phyloP scores from a whole-genome alignment of 2,113 vertebrate genomes.

The Plecturocebus donacophilus region DNA sequence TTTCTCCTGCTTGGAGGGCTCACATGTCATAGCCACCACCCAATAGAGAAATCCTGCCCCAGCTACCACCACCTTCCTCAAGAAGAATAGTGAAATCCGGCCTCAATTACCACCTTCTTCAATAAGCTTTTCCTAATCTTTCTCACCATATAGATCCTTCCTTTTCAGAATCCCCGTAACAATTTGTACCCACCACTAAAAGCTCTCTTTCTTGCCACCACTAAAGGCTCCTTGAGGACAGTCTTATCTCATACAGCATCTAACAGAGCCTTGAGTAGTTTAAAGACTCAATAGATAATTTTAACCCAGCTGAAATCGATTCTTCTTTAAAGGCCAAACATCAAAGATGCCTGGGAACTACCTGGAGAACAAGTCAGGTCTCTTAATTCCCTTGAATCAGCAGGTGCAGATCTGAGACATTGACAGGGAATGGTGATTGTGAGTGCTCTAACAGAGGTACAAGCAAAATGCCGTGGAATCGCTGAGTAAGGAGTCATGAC shows the following conservation, averaged over 20 bases:
- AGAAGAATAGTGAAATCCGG: not conserved
- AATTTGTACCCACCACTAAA: not conserved
- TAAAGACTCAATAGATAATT: not conserved
- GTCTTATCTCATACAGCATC: not conserved
- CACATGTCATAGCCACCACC: not conserved
- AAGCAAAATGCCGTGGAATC: not conserved
- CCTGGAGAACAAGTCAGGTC: not conserved
- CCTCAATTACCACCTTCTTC: not conserved
- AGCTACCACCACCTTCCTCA: not conserved
- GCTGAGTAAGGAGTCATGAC: not conserved
- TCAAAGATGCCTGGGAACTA: not conserved
- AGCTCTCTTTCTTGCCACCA: not conserved
- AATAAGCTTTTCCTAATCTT: not conserved
- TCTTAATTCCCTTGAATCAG: not conserved
- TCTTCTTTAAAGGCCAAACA: not conserved
- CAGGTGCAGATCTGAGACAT: not conserved
- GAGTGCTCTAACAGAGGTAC: not conserved
- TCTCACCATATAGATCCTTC: no score
- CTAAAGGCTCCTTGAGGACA: not conserved
- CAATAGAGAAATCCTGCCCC: not conserved
- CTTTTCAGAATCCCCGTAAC: not conserved
- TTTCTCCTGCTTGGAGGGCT: not conserved
- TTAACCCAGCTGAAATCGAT: not conserved
- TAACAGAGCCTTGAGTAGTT: not conserved
- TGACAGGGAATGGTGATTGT: not conserved